phyloP scores from a whole-genome alignment of 2,797 vertebrate genomes.

The Apogon talboti region DNA sequence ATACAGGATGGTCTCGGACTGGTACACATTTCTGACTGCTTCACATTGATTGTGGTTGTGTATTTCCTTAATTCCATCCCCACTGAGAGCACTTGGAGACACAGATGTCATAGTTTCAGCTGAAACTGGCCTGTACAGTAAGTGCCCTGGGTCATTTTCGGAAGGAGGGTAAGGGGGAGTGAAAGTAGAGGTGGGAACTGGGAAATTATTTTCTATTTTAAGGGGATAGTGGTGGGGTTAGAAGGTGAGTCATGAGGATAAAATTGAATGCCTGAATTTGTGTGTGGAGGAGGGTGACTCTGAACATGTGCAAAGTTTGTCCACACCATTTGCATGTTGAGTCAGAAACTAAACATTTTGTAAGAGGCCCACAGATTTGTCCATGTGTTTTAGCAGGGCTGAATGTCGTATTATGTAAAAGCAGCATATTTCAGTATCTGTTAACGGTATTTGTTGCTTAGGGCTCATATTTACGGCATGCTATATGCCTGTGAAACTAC shows the following conservation, averaged over 20 bases:
- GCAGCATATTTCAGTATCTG: background rate
- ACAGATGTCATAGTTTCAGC: constrained; percentile 30
- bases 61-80: constrained; percentile 13
- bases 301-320: constrained; percentile 32
- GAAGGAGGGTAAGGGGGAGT: constrained; percentile 25
- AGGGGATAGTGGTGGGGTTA: constrained; percentile 1
- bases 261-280: constrained; percentile 11
- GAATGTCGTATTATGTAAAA: too few species aligned
- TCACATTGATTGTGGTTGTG: constrained; percentile 14
- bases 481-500: background rate
- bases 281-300: background rate
- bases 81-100: background rate
- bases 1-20: constrained; percentile 8
- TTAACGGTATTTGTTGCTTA: background rate
- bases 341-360: constrained; percentile 22
- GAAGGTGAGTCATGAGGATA: constrained; percentile 28
- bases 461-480: background rate
- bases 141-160: constrained; percentile 4
- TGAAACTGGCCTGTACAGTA: constrained; percentile 34
- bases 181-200: constrained; percentile 37
- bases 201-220: background rate
- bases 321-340: constrained; percentile 32
- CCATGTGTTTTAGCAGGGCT: background rate
- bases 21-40: constrained; percentile 12
- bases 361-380: background rate